Evolutionary conservation across 2,113 vertebrate species (phyloP).

Genomic region (Athene cunicularia): DNA sequence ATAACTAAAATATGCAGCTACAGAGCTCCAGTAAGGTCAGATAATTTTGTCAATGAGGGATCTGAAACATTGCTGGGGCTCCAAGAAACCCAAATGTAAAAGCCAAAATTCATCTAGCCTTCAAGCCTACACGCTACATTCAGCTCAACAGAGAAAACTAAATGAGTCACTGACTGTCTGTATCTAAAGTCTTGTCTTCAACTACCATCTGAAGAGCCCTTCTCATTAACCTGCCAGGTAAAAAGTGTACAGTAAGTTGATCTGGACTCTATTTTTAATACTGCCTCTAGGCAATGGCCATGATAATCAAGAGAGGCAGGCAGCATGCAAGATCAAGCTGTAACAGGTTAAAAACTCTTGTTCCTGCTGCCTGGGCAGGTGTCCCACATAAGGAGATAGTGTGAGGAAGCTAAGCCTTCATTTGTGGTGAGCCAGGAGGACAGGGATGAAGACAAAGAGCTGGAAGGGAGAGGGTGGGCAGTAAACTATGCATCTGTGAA

Average conservation of each 20-base stretch:
- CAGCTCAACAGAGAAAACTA: not conserved
- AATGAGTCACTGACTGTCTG: not conserved
- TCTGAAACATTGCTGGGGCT: not conserved
- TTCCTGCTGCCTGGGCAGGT: not conserved
- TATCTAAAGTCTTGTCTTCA: not conserved
- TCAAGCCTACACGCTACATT: not conserved
- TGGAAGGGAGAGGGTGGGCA: not conserved
- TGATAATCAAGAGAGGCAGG: not conserved
- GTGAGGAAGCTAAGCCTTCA: not conserved
- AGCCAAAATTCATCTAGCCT: not conserved
- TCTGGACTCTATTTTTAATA: not conserved
- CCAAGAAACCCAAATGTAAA: not conserved
- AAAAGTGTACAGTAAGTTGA: not conserved
- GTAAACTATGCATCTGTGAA: not conserved
- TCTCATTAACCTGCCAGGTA: not conserved
- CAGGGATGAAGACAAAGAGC: not conserved
- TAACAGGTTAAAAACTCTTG: not conserved
- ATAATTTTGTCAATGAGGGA: not conserved
- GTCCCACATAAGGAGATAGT: not conserved
- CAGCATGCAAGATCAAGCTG: not conserved
- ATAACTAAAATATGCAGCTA: not conserved
- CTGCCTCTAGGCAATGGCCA: not conserved
- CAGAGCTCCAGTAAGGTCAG: not conserved
- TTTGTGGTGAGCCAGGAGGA: not conserved
- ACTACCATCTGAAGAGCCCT: not conserved